Evolutionary conservation across 2,888 invertebrate genomes (phyloP).

Genomic region (Leptothorax acervorum): DNA sequence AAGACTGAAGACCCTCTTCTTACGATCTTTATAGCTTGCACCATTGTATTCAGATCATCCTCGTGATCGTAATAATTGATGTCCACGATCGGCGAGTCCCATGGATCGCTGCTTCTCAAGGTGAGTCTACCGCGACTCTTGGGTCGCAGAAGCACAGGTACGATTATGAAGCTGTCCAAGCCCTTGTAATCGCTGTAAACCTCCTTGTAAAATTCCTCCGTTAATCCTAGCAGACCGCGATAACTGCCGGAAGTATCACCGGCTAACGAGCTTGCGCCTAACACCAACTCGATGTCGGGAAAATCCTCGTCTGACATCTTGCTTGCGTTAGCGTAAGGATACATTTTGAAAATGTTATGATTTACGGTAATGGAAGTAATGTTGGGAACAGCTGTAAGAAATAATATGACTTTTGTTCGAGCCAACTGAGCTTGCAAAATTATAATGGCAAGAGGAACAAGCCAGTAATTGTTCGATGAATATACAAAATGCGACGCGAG

Average conservation of each 20-base stretch:
- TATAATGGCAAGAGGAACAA: neutral
- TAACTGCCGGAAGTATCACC: slow-evolving; percentile 91
- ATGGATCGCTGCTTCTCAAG: slow-evolving; percentile 90
- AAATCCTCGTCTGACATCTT: slow-evolving; percentile 83
- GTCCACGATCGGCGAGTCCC: slow-evolving; percentile 92
- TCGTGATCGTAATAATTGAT: slow-evolving; percentile 93
- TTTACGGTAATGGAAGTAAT: slow-evolving; percentile 57
- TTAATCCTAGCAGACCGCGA: slow-evolving; percentile 89
- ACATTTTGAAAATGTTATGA: slow-evolving; percentile 10
- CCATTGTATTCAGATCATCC: slow-evolving; percentile 90
- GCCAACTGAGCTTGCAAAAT: neutral
- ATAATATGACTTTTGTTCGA: neutral
- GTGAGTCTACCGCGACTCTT: slow-evolving; percentile 91
- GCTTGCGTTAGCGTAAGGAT: neutral
- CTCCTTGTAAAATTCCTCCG: slow-evolving; percentile 87
- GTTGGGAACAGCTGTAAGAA: slow-evolving; percentile 54
- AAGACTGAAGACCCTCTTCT: neutral
- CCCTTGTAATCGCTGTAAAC: slow-evolving; percentile 87
- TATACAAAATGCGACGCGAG: neutral
- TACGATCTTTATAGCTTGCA: slow-evolving; percentile 92
- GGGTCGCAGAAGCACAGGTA: slow-evolving; percentile 91
- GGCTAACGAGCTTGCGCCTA: slow-evolving; percentile 92
- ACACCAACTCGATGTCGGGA: slow-evolving; percentile 93
- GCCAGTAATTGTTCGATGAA: neutral
- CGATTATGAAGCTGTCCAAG: slow-evolving; percentile 89